Base-by-base conservation (phyloP, 1,140 invertebrate genomes). In the Gryllus bimaculatus region DNA sequence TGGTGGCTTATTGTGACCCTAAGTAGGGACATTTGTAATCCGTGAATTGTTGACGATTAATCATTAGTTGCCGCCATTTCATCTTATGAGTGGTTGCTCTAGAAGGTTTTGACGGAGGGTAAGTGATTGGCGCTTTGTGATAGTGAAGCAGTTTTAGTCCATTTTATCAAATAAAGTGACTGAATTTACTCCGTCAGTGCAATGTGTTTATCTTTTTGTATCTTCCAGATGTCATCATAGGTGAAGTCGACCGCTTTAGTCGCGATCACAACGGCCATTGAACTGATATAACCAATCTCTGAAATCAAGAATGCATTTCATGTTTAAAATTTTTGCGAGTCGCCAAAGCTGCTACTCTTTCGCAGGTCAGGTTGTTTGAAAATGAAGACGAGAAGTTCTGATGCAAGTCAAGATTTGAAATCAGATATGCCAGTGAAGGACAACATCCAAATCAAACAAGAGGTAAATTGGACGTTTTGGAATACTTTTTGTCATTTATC, bases 351-450 rank as follows among this genome's bases (percentile, higher is more conserved):
- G 78, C 78, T 73, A 49, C 74, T 21, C n/a, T 8, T 75, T 20
- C 47, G 78, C 74, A 39, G 48, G 74, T n/a, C 12, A 54, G 39
- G 48, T n/a, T 13, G 48, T 77, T 20, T 81, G 74, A 81, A 79
- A 77, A 81, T 81, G 74, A 81, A 81, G 74, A 81, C 75, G 66
- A 78, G 80, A 79, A 79, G 79, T 48, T n/a, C 78, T 49, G 80
- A 80, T 73, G 39, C 74, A 54, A 47, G 66, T 76, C 73, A n/a
- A 74, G 73, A 80, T 80, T 74, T 79, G 78, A 47, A 79, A 77
- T 47, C 80, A 74, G 74, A n/a, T 39, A 80, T 80, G 80, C 80
- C 80, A 20, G 80, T 80, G 6, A 79, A 77, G 76, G 66, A 80
- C 66, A 77, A 66, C 54, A 66, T 7, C 54, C 54, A 66, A 66